Percentiles rank a stretch among this genome's conserved stretches.
These are phyloP conservation scores for Heliconius cydno DNA, from an alignment of 2,888 invertebrate species.

Conservation along the genomic window DNA sequence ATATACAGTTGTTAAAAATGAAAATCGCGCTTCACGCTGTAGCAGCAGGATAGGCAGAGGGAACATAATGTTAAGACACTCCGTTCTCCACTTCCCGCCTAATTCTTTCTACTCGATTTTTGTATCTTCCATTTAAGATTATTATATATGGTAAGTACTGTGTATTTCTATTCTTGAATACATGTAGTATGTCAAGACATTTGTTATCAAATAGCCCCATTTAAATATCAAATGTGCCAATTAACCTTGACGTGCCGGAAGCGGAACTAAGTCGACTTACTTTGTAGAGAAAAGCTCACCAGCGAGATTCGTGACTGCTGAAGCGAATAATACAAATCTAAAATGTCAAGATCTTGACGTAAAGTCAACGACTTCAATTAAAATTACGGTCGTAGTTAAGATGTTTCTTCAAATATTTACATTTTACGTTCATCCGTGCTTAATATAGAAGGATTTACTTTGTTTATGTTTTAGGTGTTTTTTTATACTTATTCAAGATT, in stretches of 20 bases:
- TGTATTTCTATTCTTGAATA: no score
- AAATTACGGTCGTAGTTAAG: slow-evolving; percentile 24
- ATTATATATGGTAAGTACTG: no score
- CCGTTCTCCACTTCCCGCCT: no score
- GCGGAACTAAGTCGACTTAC: slow-evolving; percentile 63
- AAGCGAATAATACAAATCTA: slow-evolving; percentile 52
- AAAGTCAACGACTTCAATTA: slow-evolving; percentile 37
- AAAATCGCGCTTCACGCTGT: no score
- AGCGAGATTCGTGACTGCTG: slow-evolving; percentile 57
- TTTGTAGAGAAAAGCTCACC: slow-evolving; percentile 65
- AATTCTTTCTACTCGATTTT: no score
- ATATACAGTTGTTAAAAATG: no score
- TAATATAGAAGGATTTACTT: not conserved
- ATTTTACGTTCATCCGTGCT: not conserved
- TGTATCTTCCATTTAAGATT: no score
- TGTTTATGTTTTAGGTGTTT: not conserved
- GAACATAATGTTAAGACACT: no score
- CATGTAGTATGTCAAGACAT: not conserved
- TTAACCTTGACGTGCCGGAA: slow-evolving; percentile 65
- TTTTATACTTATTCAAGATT: not conserved
- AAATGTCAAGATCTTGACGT: slow-evolving; percentile 69
- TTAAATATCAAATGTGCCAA: slow-evolving; percentile 1
- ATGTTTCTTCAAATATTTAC: slow-evolving; percentile 3
- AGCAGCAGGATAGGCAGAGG: no score
- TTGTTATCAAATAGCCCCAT: not conserved